phyloP scores from a whole-genome alignment of 2,888 invertebrate genomes.

The Steinernema hermaphroditum region DNA sequence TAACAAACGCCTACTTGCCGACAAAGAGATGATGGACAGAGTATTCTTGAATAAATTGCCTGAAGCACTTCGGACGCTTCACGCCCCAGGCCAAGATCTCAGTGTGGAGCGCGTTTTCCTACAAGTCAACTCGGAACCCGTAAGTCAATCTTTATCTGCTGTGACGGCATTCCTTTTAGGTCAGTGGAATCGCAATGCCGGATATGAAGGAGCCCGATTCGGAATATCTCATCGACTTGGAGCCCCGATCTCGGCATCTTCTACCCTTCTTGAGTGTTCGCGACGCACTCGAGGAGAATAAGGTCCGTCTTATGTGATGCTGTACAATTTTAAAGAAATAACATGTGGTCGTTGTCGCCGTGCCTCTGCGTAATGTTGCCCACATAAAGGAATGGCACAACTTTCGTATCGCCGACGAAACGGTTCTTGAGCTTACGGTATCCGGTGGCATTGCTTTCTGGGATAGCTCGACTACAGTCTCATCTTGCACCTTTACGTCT shows the following conservation, averaged over 20 bases:
- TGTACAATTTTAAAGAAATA: too few relatives aligned
- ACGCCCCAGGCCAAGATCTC: neutral
- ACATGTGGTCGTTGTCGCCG: too few relatives aligned
- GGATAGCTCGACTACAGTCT: too few relatives aligned
- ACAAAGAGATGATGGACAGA: neutral
- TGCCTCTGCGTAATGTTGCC: too few relatives aligned
- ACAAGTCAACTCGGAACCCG: neutral
- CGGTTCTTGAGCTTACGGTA: too few relatives aligned
- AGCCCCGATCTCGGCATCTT: conserved; percentile 14
- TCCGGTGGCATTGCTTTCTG: too few relatives aligned
- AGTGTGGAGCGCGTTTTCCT: neutral
- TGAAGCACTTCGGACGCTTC: neutral
- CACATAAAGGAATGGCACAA: too few relatives aligned
- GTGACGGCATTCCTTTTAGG: neutral
- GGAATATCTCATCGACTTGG: neutral
- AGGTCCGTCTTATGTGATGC: neutral
- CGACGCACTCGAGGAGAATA: neutral
- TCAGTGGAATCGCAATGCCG: neutral
- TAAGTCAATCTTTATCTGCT: neutral
- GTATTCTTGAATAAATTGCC: neutral
- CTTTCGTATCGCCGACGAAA: too few relatives aligned
- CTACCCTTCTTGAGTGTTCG: conserved; percentile 12
- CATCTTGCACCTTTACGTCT: too few relatives aligned
- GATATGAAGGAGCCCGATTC: conserved; percentile 13
- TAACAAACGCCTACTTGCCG: neutral